Conservation (phyloP, 2,888 invertebrate species). For the Yponomeuta malinellus region DNA sequence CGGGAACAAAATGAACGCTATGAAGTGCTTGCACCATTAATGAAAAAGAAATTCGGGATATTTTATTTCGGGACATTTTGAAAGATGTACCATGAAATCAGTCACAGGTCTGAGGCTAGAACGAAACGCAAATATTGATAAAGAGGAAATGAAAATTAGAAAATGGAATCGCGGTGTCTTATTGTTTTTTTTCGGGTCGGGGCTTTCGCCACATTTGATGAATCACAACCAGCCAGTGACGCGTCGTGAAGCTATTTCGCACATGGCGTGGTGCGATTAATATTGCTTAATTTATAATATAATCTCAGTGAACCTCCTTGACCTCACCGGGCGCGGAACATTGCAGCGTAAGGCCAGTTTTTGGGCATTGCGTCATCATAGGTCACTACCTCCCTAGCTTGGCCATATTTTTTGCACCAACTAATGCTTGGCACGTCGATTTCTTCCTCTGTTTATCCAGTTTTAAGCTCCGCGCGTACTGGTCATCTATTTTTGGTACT, state of each 20-base stretch:
- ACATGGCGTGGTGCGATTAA: conserved; percentile 3
- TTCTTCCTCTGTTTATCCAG: conserved; percentile 67
- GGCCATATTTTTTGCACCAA: conserved; percentile 65
- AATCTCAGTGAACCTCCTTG: conserved; percentile 58
- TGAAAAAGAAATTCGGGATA: neutral
- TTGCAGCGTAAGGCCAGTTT: conserved; percentile 63
- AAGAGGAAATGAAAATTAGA: neutral
- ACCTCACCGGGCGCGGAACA: conserved; percentile 43
- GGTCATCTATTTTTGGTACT: neutral
- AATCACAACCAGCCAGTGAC: conserved; percentile 4
- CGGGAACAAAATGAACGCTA: conserved; percentile 11
- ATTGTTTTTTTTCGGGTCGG: neutral
- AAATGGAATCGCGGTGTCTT: neutral
- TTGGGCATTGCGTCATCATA: conserved; percentile 70
- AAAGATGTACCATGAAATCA: no score
- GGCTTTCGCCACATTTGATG: neutral
- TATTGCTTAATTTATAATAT: conserved; percentile 12
- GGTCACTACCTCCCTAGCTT: conserved; percentile 67
- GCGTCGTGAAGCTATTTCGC: neutral
- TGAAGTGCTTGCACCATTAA: neutral
- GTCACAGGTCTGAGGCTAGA: neutral
- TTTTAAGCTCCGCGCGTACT: conserved; percentile 51
- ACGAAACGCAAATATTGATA: neutral
- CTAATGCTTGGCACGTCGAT: conserved; percentile 61
- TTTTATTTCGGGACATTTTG: neutral